Evolutionary conservation across 2,888 invertebrate genomes (phyloP), one percentile per base, ranked within the genome.

Genomic region (Acleris laterana): DNA sequence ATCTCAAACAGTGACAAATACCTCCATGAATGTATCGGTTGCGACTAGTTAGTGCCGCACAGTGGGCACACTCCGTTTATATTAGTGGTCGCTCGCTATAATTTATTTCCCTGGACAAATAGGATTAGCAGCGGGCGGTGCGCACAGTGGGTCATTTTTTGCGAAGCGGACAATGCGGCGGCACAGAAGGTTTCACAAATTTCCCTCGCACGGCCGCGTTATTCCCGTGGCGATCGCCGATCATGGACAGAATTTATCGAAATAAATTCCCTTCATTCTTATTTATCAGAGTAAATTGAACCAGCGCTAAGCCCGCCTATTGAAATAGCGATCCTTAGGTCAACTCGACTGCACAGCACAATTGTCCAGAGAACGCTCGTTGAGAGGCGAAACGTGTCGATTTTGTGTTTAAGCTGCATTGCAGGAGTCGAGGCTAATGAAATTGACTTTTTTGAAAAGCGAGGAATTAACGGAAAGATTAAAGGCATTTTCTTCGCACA

Each of bases 71-170:
- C 79, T 74, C 79, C 79, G 78, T 78, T 76, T 75, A 77, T 81
- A 85, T 86, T 83, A 85, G 84, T 78, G 82, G 83, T 79, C 78
- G 75, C 74, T 63, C 71, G 77, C 77, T 77, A 84, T 89, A 88
- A 91, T 91, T 90, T 90, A 92, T 90, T 86, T 89, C 81, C 77
- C 74, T 69, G 76, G 79, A 86, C 84, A 90, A 90, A 91, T 90
- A 87, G 89, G 89, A 89, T 91, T 90, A 91, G 82, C 89, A 78
- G 82, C 88, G 82, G 87, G 87, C 73, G 82, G 79, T 60, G 19
- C 69, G 80, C 81, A 79, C 81, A 79, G 81, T 84, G 82, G 84
- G 81, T 83, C 84, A 85, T 89, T 89, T 90, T 88, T 88, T 85
- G 78, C 81, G 56, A 58, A 68, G 78, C 81, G 60, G 61, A 69